phyloP scores from a whole-genome alignment of 2,888 invertebrate genomes.

The Tuberolachnus salignus region DNA sequence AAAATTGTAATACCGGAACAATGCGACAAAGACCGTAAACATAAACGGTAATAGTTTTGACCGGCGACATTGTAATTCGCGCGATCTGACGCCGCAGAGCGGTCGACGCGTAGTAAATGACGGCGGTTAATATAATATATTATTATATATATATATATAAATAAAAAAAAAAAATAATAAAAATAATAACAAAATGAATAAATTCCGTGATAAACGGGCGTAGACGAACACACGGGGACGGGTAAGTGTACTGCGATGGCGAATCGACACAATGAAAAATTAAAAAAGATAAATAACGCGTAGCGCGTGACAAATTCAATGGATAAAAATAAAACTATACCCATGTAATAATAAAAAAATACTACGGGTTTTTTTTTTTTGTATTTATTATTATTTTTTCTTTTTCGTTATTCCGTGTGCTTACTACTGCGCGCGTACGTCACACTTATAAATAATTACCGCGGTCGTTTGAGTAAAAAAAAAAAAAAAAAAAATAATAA shows the following conservation, averaged over 20 bases:
- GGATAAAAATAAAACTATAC: conserved; percentile 9
- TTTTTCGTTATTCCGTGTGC: too few relatives aligned
- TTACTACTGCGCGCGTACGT: not conserved
- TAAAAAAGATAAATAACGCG: conserved; percentile 30
- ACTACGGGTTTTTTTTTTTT: not conserved
- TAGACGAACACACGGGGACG: not conserved
- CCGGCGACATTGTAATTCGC: conserved; percentile 1
- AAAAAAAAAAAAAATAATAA: too few relatives aligned
- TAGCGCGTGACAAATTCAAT: conserved; percentile 49
- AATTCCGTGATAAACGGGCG: conserved; percentile 10
- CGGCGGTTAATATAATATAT: not conserved
- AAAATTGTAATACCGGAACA: not conserved
- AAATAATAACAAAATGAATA: conserved; percentile 5
- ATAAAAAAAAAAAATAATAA: not conserved
- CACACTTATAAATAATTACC: conserved; percentile 13
- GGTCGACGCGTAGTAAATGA: not conserved
- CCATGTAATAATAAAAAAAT: too few relatives aligned
- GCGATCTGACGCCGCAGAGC: not conserved
- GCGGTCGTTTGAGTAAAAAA: not conserved
- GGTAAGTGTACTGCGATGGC: not conserved
- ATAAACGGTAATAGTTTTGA: not conserved
- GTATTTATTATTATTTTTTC: too few relatives aligned
- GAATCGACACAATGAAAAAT: conserved; percentile 9
- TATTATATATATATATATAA: too few relatives aligned
- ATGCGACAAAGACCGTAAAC: not conserved